These are phyloP conservation scores for Hemiscyllium ocellatum DNA, from an alignment of 2,113 vertebrate genomes.

Conservation along the genomic window DNA sequence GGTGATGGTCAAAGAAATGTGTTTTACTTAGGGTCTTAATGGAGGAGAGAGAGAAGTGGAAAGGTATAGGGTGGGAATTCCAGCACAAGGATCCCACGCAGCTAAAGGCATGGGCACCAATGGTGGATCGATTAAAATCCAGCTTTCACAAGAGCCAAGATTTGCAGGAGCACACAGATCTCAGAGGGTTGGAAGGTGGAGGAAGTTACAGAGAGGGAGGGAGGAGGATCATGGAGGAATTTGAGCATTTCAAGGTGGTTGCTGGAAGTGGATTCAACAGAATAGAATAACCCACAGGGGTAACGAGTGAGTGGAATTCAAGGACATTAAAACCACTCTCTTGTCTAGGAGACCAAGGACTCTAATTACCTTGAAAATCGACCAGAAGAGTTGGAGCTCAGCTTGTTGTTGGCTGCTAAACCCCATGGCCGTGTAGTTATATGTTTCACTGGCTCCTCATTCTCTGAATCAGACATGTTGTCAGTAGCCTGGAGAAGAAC, in stretches of 20 bases:
- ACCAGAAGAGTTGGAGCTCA: constrained; percentile 55
- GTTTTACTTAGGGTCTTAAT: not conserved
- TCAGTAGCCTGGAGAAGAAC: not conserved
- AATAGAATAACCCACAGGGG: not conserved
- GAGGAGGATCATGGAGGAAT: not conserved
- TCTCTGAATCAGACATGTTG: constrained; percentile 84
- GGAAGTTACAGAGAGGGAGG: not conserved
- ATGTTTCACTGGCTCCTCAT: constrained; percentile 77
- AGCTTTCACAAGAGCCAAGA: not conserved
- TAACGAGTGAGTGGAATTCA: not conserved
- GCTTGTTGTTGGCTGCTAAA: constrained; percentile 70
- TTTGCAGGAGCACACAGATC: not conserved
- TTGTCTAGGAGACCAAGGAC: not conserved
- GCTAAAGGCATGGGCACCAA: not conserved
- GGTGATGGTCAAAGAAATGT: not conserved
- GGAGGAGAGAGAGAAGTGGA: not conserved
- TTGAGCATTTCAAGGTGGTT: not conserved
- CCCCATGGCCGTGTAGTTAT: constrained; percentile 74
- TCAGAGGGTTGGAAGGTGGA: not conserved
- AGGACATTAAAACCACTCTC: not conserved
- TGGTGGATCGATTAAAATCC: not conserved
- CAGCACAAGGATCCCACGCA: not conserved
- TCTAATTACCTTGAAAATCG: constrained; percentile 61
- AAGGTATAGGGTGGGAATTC: not conserved
- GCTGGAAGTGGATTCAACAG: not conserved